phyloP scores from a whole-genome alignment of 2,888 invertebrate species.

The Plebejus melissa region DNA sequence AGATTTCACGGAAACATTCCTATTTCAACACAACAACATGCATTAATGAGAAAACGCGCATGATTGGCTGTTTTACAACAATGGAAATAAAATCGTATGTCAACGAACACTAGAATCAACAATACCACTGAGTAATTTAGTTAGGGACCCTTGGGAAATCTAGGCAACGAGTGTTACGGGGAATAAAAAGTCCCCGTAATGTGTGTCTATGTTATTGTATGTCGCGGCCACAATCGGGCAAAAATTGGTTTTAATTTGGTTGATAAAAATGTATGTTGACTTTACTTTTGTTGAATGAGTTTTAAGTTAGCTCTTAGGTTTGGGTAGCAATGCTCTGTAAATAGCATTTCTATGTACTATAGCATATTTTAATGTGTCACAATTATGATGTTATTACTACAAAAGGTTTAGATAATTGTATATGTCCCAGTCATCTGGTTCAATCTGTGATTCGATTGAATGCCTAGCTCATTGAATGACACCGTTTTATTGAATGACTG shows the following conservation, averaged over 20 bases:
- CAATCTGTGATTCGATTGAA: no score
- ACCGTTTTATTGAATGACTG: no score
- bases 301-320: no score
- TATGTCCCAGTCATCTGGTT: no score
- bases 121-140: conserved; percentile 34
- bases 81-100: conserved; percentile 19
- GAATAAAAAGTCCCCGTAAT: conserved; percentile 9
- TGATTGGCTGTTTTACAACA: neutral
- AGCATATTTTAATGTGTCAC: neutral
- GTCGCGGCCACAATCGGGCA: neutral
- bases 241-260: neutral
- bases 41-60: neutral
- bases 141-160: conserved; percentile 35
- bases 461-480: no score
- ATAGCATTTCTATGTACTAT: no score
- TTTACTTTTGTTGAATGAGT: no score
- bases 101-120: conserved; percentile 27
- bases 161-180: conserved; percentile 28
- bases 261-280: neutral
- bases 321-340: no score
- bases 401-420: neutral
- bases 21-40: neutral
- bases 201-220: neutral
- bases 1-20: neutral
- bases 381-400: neutral